Conservation (phyloP, 2,797 vertebrate genomes). For the Acipenser transmontanus region DNA sequence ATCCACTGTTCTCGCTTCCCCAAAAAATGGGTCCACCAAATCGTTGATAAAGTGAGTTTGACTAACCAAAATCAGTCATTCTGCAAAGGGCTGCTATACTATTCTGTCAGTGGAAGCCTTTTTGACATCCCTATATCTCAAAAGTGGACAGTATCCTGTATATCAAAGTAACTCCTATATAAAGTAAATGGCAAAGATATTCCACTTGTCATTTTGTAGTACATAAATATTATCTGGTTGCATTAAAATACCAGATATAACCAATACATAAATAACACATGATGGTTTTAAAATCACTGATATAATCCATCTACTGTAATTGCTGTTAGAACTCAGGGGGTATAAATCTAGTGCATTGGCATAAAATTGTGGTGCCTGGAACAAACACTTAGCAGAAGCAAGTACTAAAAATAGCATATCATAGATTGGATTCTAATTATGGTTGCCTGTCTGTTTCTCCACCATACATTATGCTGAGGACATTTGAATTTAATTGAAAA, state of each 20-base stretch:
- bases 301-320: conserved; percentile 6
- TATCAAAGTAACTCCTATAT: too few species aligned
- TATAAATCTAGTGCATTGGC: conserved; percentile 4
- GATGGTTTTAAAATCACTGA: not conserved
- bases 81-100: too few species aligned
- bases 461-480: too few species aligned
- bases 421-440: conserved; percentile 5
- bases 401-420: not conserved
- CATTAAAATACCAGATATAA: conserved; percentile 1
- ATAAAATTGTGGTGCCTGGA: not conserved
- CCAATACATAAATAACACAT: not conserved
- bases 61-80: too few species aligned
- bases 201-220: not conserved
- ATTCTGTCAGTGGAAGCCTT: too few species aligned
- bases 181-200: too few species aligned
- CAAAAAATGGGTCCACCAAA: too few species aligned
- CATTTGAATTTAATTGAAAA: not conserved
- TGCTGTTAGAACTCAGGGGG: not conserved
- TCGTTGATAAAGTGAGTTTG: too few species aligned
- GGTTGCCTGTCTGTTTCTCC: not conserved
- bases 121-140: too few species aligned
- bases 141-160: too few species aligned
- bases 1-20: too few species aligned
- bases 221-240: not conserved
- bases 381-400: not conserved